phyloP scores from a whole-genome alignment of 2,113 vertebrate species.

The Campylomormyrus numenius region DNA sequence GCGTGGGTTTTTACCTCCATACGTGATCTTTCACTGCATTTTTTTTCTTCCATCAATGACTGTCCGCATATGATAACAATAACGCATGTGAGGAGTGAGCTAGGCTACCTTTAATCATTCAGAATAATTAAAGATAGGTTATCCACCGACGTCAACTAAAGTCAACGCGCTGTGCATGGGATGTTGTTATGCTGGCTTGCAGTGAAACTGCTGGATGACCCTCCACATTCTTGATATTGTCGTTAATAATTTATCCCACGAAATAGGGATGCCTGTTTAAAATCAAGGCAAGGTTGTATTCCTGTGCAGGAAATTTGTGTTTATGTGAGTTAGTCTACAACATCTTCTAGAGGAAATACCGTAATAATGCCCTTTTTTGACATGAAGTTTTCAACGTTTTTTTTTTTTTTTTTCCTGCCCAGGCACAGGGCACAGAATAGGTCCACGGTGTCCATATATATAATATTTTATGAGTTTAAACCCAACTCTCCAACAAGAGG shows the following conservation, averaged over 20 bases:
- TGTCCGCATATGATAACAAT: constrained; percentile 40
- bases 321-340: not conserved
- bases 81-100: constrained; percentile 33
- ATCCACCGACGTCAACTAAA: not conserved
- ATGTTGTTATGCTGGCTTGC: not conserved
- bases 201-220: not conserved
- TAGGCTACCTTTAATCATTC: constrained; percentile 15
- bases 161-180: not conserved
- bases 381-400: not conserved
- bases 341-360: not conserved
- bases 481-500: not conserved
- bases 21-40: constrained; percentile 32
- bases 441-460: not conserved
- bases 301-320: not conserved
- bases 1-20: constrained; percentile 17
- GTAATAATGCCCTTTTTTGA: not conserved
- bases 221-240: not conserved
- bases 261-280: not conserved
- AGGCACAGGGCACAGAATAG: not conserved
- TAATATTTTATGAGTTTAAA: not conserved
- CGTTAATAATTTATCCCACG: not conserved
- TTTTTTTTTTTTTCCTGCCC: not conserved
- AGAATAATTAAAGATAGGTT: not conserved
- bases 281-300: not conserved
- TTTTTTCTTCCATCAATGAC: constrained; percentile 23